These are phyloP conservation scores for Daktulosphaira vitifoliae DNA, from an alignment of 1,140 invertebrate genomes.

Conservation along the genomic window DNA sequence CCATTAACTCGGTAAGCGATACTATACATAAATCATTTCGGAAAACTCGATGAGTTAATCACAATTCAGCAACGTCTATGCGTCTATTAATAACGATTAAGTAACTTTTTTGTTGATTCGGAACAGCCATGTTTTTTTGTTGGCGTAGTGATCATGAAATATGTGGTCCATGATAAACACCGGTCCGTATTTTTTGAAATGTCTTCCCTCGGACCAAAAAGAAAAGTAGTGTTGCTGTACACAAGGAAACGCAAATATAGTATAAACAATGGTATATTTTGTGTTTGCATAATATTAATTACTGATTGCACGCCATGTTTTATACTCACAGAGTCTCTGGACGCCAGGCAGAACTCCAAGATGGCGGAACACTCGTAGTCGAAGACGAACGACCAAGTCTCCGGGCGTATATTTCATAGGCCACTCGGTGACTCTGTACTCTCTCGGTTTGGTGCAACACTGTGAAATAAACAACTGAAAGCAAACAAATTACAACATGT, in stretches of 20 bases:
- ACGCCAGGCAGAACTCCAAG: constrained; percentile 84
- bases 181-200: constrained; percentile 86
- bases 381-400: constrained; percentile 94
- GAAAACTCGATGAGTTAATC: constrained; percentile 8
- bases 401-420: constrained; percentile 81
- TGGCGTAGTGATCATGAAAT: constrained; percentile 81
- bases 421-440: constrained; percentile 98
- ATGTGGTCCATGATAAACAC: constrained; percentile 91
- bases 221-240: constrained; percentile 74
- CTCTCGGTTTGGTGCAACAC: constrained; percentile 91
- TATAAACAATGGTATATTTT: too few relatives aligned
- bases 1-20: constrained; percentile 86
- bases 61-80: too few relatives aligned
- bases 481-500: too few relatives aligned
- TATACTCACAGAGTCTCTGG: constrained; percentile 59
- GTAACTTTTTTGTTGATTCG: constrained; percentile 94
- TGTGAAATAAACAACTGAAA: constrained; percentile 44
- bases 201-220: constrained; percentile 87
- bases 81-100: too few relatives aligned
- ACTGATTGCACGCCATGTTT: not conserved
- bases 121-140: constrained; percentile 94
- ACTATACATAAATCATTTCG: constrained; percentile 64
- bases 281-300: too few relatives aligned
- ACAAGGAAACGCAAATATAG: not conserved
- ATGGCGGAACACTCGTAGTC: constrained; percentile 96